These are phyloP conservation scores for Lindbergichthys nudifrons DNA, from an alignment of 2,797 vertebrate species.

Conservation along the genomic window DNA sequence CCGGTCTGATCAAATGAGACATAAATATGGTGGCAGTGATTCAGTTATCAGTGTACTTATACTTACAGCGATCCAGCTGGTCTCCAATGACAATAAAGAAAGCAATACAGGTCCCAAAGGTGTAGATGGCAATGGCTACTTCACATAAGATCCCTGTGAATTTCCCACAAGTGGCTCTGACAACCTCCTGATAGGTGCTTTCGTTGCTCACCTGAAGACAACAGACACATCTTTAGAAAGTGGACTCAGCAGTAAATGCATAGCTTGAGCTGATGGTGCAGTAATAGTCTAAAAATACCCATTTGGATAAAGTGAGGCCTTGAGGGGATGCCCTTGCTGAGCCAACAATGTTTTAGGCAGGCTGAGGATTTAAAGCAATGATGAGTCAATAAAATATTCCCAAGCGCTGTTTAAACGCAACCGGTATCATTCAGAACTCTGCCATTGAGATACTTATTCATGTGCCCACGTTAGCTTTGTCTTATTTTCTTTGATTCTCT, in stretches of 20 bases:
- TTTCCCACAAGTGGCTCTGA: slow-evolving; percentile 93
- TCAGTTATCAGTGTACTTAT: not conserved
- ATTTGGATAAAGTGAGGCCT: not conserved
- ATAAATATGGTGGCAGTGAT: not conserved
- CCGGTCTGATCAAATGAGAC: not conserved
- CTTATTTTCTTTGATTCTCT: too few relatives aligned
- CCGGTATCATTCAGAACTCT: not conserved
- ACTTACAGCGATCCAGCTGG: slow-evolving; percentile 96
- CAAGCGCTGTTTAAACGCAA: not conserved
- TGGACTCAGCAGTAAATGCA: not conserved
- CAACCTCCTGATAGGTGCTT: slow-evolving; percentile 96
- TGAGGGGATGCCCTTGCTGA: not conserved
- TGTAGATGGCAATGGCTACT: slow-evolving; percentile 93
- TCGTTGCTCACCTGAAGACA: slow-evolving; percentile 90
- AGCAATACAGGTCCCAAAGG: slow-evolving; percentile 97
- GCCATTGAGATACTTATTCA: not conserved
- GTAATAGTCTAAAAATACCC: too few relatives aligned
- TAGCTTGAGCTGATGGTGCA: not conserved
- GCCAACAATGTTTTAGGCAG: not conserved
- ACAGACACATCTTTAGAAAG: not conserved
- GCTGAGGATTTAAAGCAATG: not conserved
- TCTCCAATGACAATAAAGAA: slow-evolving; percentile 99
- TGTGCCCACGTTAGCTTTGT: not conserved
- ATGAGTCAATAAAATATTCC: not conserved
- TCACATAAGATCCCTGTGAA: slow-evolving; percentile 91